Evolutionary conservation across 2,113 vertebrate genomes (phyloP).

Genomic region (Romanogobio albipinnatus): DNA sequence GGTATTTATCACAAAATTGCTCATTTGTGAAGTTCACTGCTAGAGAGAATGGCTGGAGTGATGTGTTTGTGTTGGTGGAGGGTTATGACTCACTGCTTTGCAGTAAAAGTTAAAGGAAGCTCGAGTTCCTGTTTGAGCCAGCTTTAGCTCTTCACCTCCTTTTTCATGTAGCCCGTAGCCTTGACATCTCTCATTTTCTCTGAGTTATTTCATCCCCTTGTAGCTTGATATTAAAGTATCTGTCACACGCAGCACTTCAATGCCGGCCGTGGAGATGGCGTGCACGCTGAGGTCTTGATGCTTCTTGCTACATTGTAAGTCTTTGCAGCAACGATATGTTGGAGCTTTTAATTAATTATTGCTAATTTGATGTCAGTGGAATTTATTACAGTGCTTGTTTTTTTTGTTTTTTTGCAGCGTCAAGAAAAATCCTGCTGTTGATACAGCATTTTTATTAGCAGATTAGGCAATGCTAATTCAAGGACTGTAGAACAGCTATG

Average conservation of each 20-base stretch:
- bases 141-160: conserved; percentile 53
- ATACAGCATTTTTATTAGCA: conserved; percentile 47
- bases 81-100: conserved; percentile 55
- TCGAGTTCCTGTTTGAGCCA: conserved; percentile 58
- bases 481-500: conserved; percentile 25
- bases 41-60: background rate
- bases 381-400: background rate
- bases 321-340: conserved; percentile 1
- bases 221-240: conserved; percentile 50
- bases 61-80: conserved; percentile 35
- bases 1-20: background rate
- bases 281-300: background rate
- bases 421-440: conserved; percentile 8
- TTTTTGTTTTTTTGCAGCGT: conserved; percentile 20
- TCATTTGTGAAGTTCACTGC: conserved; percentile 3
- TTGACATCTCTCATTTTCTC: conserved; percentile 43
- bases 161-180: conserved; percentile 56
- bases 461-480: conserved; percentile 32
- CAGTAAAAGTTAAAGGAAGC: conserved; percentile 57
- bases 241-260: conserved; percentile 1
- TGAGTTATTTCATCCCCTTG: conserved; percentile 44
- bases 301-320: conserved; percentile 36
- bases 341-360: conserved; percentile 38
- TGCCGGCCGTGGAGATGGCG: background rate
- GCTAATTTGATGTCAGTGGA: conserved; percentile 40